Evolutionary conservation across 2,888 invertebrate genomes (phyloP).

Genomic region (Strigamia maritima): DNA sequence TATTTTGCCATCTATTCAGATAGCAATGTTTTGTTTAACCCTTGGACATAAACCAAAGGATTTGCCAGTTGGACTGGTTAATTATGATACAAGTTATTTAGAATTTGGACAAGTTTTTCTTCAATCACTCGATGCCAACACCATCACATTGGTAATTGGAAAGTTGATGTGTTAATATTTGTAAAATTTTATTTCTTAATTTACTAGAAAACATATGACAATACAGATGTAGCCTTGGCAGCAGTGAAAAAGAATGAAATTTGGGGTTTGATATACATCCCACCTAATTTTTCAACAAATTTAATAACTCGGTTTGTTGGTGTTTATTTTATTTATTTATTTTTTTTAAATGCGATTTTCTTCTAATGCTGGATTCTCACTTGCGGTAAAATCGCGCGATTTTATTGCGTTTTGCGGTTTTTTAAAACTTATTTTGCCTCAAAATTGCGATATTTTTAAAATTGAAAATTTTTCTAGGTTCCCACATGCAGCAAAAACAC

Average conservation of each 20-base stretch:
- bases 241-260: slow-evolving; percentile 29
- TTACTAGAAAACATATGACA: neutral
- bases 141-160: neutral
- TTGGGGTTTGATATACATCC: slow-evolving; percentile 40
- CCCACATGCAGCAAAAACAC: no score
- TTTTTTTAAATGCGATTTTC: slow-evolving; percentile 38
- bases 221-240: neutral
- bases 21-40: slow-evolving; percentile 51
- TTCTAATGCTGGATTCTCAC: neutral
- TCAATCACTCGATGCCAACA: neutral
- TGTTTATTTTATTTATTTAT: no score
- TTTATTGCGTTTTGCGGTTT: no score
- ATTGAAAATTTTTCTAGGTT: no score
- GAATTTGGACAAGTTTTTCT: neutral
- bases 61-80: slow-evolving; percentile 52
- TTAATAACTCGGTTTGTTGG: no score
- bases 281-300: slow-evolving; percentile 40
- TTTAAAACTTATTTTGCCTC: no score
- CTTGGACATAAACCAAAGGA: slow-evolving; percentile 48
- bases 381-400: no score
- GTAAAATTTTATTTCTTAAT: neutral
- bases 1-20: slow-evolving; percentile 53
- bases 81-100: slow-evolving; percentile 47
- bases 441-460: no score
- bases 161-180: no score